Base-by-base conservation (phyloP, 2,797 vertebrate species). In the Allobates femoralis region DNA sequence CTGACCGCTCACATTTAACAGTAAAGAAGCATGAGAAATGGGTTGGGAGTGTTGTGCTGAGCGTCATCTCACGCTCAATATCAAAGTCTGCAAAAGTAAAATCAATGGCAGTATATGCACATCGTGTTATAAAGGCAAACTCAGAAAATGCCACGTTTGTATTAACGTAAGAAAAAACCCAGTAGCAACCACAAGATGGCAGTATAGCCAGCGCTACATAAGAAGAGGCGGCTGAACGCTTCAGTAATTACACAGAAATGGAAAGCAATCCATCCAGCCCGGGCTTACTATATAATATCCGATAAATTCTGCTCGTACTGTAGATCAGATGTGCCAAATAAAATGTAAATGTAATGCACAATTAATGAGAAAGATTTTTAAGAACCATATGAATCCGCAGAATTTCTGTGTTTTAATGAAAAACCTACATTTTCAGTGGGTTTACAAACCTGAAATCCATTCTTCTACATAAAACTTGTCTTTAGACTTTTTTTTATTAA, bases 141-240 rank as follows among this genome's bases (percentile, higher is more conserved):
- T 32, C 30, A 4, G 4, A 21, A 37, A 78, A 21, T 15, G 51
- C 75, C 11, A 18, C 6, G 5, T 23, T 21, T n/a, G 53, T 34
- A 19, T 23, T 50, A 76, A 19, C 0, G 53, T 58, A n/a, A 21
- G 26, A 26, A 56, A 83, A 7, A 56, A 82, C 26, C 26, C 23
- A 46, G 41, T 5, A 34, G 18, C 6, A 28, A 6, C 41, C 74
- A 85, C 46, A 14, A 78, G 74, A 85, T 77, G 83, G 83, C 83
- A 85, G 73, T 85, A 78, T 67, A 55, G 19, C 19, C 83, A 53
- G 60, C n/a, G 30, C 64, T 56, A 74, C 77, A 58, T 56, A 7
- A 53, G 5, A 50, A 14, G 41, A 4, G 23, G 32, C 3, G 67
- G 11, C 37, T 19, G 55, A 56, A 56, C 18, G 18, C 7, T 21